Base-by-base conservation (phyloP, 2,888 invertebrate genomes). In the Euphydryas editha region DNA sequence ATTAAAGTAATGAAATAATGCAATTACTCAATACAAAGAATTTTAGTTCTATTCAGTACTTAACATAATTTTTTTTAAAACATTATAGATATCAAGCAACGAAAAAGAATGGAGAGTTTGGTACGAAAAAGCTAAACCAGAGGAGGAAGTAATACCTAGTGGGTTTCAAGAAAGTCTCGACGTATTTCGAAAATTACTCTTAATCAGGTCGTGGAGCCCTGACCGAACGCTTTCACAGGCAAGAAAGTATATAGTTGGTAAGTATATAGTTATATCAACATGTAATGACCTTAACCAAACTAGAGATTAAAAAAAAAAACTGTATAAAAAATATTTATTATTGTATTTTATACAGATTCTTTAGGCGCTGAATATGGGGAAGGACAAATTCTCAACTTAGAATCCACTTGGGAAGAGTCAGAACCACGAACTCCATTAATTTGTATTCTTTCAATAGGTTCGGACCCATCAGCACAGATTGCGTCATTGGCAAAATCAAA, bases 391-490 rank as follows among this genome's bases (percentile, higher is more conserved):
- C 92, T 99, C 24, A 98, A 99, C 87, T 93, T 99, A 73, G 99
- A 99, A 84, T 94, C 93, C 0, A 98, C 98, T 44, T 98, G 97
- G 97, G 92, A 93, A 30, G 99, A 99, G 87, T 98, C 98, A 0
- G 97, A 97, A 83, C 96, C 96, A 0, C 93, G 96, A 37, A 96
- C 97, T 0, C 99, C 99, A 0, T 94, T 99, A 21, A 96, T 98
- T 74, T 99, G 99, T 78, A 96, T 99, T 75, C 90, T 99, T 18
- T 98, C 98, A 0, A 98, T 98, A 77, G 99, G 99, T 0, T 98
- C 98, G 0, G 99, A 99, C 92, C 99, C 99, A 1, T 98, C 98
- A n/a, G 96, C 97, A 11, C 98, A 98, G 91, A 98, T 99, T 72
- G 96, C 96, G 47, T 92, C 94, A 11, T 88, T 99, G 57, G 98